Conservation (phyloP, 1,140 invertebrate species). For the Musca domestica region DNA sequence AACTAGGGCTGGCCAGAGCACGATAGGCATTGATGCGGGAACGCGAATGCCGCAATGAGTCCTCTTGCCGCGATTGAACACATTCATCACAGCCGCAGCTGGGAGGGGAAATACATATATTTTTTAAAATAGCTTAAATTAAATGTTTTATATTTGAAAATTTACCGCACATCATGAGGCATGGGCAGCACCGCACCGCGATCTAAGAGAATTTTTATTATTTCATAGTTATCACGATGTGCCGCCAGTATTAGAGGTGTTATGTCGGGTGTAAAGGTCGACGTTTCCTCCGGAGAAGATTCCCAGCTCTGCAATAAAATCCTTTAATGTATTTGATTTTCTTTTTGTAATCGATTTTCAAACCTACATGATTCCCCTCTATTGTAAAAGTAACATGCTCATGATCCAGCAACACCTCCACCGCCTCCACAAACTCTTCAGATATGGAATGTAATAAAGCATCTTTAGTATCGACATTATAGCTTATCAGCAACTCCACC, state of each 20-base stretch:
- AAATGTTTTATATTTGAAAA: background rate
- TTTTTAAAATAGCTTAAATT: background rate
- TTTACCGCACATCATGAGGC: constrained; percentile 83
- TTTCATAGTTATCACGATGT: constrained; percentile 97
- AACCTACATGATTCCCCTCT: constrained; percentile 77
- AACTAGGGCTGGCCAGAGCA: constrained; percentile 86
- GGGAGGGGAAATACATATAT: background rate
- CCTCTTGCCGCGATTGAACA: constrained; percentile 78
- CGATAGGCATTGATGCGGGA: constrained; percentile 91
- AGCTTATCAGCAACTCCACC: constrained; percentile 91
- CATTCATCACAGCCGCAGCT: constrained; percentile 87
- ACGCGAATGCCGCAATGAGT: constrained; percentile 84
- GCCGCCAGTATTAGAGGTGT: constrained; percentile 94
- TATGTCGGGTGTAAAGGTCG: constrained; percentile 95
- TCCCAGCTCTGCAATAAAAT: constrained; percentile 83
- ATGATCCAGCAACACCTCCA: constrained; percentile 91
- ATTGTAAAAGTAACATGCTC: constrained; percentile 75
- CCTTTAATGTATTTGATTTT: background rate
- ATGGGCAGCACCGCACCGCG: constrained; percentile 81
- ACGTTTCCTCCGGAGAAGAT: constrained; percentile 83
- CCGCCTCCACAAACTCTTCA: constrained; percentile 97
- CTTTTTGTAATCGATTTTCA: too few relatives aligned
- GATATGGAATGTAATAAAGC: constrained; percentile 94
- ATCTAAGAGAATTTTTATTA: constrained; percentile 95
- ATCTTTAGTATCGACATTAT: constrained; percentile 86